These are phyloP conservation scores for Trissolcus basalis DNA, from an alignment of 1,140 invertebrate species.

Conservation along the genomic window DNA sequence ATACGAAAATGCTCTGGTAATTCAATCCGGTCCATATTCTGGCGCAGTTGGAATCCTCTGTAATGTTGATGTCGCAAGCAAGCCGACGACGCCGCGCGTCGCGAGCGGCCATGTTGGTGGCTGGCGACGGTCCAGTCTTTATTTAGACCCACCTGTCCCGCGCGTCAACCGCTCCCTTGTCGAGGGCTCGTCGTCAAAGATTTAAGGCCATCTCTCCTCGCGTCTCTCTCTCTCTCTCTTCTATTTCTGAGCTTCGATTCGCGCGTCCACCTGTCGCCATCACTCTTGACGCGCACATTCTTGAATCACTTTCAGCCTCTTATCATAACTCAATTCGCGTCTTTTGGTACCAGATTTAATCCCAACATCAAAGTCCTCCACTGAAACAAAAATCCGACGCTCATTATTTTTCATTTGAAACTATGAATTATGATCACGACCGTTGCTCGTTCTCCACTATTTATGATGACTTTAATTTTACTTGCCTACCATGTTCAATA, in stretches of 20 bases:
- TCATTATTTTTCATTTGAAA: not conserved
- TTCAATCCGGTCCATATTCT: slow-evolving; percentile 55
- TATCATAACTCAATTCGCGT: slow-evolving; percentile 34
- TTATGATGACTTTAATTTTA: not conserved
- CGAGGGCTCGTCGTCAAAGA: slow-evolving; percentile 58
- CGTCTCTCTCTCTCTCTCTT: slow-evolving; percentile 50
- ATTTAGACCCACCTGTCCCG: slow-evolving; percentile 77
- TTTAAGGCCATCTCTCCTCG: slow-evolving; percentile 63
- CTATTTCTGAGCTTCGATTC: slow-evolving; percentile 66
- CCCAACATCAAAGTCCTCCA: not conserved
- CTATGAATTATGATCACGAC: not conserved
- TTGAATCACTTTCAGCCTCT: slow-evolving; percentile 40
- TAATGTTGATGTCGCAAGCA: slow-evolving; percentile 60
- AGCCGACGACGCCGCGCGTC: slow-evolving; percentile 59
- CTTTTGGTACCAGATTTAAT: slow-evolving; percentile 2
- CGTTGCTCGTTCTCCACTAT: too few relatives aligned
- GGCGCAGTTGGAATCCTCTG: slow-evolving; percentile 30
- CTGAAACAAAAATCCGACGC: not conserved
- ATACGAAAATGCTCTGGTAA: slow-evolving; percentile 38
- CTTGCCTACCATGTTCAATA: not conserved
- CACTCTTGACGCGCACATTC: slow-evolving; percentile 59
- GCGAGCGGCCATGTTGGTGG: slow-evolving; percentile 67
- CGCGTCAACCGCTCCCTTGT: slow-evolving; percentile 67
- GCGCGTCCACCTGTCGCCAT: slow-evolving; percentile 69
- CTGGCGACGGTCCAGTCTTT: slow-evolving; percentile 75